Percentiles rank a stretch among this genome's conserved stretches.
These are phyloP conservation scores for Melierax canorus DNA, from an alignment of 2,113 vertebrate species.

Conservation along the genomic window DNA sequence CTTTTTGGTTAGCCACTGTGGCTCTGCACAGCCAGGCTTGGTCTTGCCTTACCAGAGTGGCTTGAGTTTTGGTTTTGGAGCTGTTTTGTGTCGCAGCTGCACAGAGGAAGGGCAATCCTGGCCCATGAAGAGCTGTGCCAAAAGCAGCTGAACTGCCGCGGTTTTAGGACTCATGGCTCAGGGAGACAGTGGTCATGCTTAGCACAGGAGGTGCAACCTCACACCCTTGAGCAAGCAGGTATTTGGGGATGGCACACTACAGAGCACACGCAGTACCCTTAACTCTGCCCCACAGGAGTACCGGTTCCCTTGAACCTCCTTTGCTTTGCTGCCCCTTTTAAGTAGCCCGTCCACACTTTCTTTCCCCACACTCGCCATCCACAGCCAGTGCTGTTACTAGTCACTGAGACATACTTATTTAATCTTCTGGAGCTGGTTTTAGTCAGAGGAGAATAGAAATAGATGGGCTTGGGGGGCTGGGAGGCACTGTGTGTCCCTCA, in stretches of 20 bases:
- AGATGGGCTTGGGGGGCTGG: not conserved
- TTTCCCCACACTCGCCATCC: not conserved
- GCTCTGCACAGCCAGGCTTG: not conserved
- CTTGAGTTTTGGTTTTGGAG: not conserved
- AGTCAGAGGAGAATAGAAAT: not conserved
- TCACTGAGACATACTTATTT: not conserved
- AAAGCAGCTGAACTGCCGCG: fast-evolving
- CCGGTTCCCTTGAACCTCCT: not conserved
- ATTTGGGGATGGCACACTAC: not conserved
- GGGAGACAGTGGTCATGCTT: not conserved
- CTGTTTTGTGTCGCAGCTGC: not conserved
- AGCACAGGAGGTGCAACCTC: not conserved
- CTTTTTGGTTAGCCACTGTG: no score
- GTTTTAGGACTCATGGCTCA: not conserved
- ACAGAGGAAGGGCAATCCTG: not conserved
- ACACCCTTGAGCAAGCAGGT: not conserved
- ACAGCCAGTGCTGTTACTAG: not conserved
- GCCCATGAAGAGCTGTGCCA: not conserved
- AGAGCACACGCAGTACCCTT: not conserved
- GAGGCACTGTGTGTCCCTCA: not conserved
- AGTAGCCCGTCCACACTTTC: no score
- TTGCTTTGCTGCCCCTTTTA: not conserved
- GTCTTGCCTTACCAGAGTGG: no score
- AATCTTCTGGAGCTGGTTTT: not conserved
- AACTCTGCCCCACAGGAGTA: not conserved